phyloP scores from a whole-genome alignment of 1,140 invertebrate species.

The Trichonephila clavipes region DNA sequence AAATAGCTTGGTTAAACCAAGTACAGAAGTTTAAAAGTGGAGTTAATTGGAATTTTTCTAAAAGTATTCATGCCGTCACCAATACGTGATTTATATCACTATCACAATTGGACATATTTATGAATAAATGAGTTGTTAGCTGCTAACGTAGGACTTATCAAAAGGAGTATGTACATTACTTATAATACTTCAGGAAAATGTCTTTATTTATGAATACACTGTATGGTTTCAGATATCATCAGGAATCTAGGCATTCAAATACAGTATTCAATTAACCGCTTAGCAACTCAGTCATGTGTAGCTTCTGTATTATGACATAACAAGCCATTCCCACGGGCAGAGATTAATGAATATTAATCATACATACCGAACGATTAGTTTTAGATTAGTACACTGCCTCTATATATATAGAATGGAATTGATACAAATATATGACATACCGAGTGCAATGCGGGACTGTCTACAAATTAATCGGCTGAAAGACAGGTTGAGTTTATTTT shows the following conservation, averaged over 20 bases:
- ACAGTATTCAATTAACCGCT: not conserved
- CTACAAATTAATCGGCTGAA: not conserved
- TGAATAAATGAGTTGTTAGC: too few relatives aligned
- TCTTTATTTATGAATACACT: too few relatives aligned
- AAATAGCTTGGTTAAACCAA: too few relatives aligned
- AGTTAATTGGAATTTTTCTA: too few relatives aligned
- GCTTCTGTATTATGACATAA: not conserved
- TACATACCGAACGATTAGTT: not conserved
- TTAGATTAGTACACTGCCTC: not conserved
- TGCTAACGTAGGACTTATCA: too few relatives aligned
- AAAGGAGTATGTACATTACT: too few relatives aligned
- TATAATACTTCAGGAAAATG: too few relatives aligned
- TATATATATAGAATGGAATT: not conserved
- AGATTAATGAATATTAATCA: conserved; percentile 19
- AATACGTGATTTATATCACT: too few relatives aligned
- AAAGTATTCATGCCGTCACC: too few relatives aligned
- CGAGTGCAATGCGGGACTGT: not conserved
- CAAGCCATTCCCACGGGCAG: not conserved
- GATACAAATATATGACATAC: not conserved
- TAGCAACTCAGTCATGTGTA: not conserved
- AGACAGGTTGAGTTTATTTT: not conserved
- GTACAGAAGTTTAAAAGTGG: too few relatives aligned
- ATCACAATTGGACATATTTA: too few relatives aligned
- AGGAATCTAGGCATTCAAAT: not conserved
- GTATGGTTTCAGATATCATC: too few relatives aligned